Evolutionary conservation across 2,797 vertebrate species (phyloP).

Genomic region (Monodelphis domestica): DNA sequence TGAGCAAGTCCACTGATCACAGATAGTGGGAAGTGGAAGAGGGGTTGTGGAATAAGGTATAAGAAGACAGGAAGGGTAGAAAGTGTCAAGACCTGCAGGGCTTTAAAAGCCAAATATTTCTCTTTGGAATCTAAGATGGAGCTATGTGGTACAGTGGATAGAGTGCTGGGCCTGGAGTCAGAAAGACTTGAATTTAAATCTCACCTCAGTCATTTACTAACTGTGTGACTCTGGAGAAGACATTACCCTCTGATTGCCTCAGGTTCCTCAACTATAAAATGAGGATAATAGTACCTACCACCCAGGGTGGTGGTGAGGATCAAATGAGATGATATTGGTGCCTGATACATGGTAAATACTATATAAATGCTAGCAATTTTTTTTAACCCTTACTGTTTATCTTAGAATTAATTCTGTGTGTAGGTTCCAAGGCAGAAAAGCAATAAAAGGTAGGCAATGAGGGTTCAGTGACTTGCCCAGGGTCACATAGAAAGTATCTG

Average conservation of each 20-base stretch:
- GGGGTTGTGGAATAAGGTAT: neutral
- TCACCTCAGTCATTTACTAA: neutral
- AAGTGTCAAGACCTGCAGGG: neutral
- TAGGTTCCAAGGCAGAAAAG: too few relatives aligned
- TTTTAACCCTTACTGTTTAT: too few relatives aligned
- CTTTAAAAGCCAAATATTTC: neutral
- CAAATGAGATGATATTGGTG: neutral
- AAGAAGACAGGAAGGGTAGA: neutral
- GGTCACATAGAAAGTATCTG: too few relatives aligned
- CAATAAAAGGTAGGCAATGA: too few relatives aligned
- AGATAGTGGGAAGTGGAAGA: too few relatives aligned
- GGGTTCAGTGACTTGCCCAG: too few relatives aligned
- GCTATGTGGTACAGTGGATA: too few relatives aligned
- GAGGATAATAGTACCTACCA: neutral
- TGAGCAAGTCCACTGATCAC: too few relatives aligned
- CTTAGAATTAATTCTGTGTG: too few relatives aligned
- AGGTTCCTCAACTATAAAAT: neutral
- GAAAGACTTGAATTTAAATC: neutral
- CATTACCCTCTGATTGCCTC: neutral
- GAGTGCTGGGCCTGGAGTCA: neutral
- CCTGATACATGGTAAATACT: neutral
- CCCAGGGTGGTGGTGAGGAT: neutral
- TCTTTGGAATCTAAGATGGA: neutral
- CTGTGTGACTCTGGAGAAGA: neutral
- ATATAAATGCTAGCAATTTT: neutral